Base-by-base conservation (phyloP, 2,888 invertebrate species). In the Eupithecia subumbrata region DNA sequence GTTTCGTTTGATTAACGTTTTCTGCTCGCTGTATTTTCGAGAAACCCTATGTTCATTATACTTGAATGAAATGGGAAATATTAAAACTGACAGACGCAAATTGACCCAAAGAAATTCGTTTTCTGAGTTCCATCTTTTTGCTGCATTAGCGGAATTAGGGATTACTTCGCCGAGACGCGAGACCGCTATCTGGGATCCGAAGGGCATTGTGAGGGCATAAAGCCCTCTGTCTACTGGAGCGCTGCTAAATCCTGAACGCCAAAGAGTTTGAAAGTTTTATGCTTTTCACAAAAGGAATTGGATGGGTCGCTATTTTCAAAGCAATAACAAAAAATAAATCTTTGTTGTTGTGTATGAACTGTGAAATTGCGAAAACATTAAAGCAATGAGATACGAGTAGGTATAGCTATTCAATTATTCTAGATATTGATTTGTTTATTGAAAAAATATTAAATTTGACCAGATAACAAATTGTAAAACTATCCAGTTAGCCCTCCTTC, bases 101-200 rank as follows among this genome's bases (percentile, higher is more conserved):
- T 75, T 75, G 71, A 71, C 63, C 64, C 25, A 68, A 68, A 68
- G 22, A 72, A 75, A 75, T 73, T 75, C 68, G 40, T 68, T 68
- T 71, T 63, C 64, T 64, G 73, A 73, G 60, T 73, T 63, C 48
- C 75, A 73, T 77, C 60, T 75, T 81, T 82, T 79, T 81, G 78
- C 78, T 76, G 77, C 75, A 78, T 78, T 79, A 79, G 81, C 78
- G 74, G 79, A 80, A 81, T 81, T 81, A 75, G 69, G 76, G 81
- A 78, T 81, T 79, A 76, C 73, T 74, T 73, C 37, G 34, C 66
- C 34, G 67, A 78, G 48, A 64, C 70, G 45, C 74, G 72, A 73
- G 72, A 72, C 73, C 73, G 66, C 52, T 75, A 77, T 77, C 63
- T 69, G 73, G 60, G 22, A 72, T 75, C 45, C 45, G 60, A 72